Evolutionary conservation across 1,140 invertebrate species (phyloP).

Genomic region (Drosophila auraria): DNA sequence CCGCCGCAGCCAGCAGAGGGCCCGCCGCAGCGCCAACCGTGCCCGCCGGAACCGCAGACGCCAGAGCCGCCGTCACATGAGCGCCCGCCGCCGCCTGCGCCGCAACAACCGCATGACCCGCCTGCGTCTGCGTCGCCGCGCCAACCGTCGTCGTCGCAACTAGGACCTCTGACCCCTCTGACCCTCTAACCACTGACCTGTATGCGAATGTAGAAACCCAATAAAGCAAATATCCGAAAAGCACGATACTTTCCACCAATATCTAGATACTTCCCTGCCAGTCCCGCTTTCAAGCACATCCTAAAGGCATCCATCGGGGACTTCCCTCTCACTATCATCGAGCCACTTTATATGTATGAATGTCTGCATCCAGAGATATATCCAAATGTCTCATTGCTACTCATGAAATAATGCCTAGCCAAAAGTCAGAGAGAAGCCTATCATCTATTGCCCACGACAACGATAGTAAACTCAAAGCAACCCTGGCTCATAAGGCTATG

Average conservation of each 20-base stretch:
- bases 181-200: not conserved
- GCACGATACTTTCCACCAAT: not conserved
- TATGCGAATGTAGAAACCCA: conserved; percentile 3
- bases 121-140: conserved; percentile 27
- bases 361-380: no score
- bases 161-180: conserved; percentile 6
- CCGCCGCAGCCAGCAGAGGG: not conserved
- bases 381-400: no score
- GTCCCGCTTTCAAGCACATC: no score
- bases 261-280: not conserved
- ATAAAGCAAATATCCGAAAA: conserved; percentile 21
- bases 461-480: no score
- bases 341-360: no score
- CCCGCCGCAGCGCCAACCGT: not conserved
- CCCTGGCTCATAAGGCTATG: no score
- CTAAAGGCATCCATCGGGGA: no score
- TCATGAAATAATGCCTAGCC: no score
- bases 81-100: conserved; percentile 30
- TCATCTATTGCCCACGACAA: no score
- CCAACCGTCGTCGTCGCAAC: conserved; percentile 36
- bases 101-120: conserved; percentile 20
- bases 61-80: conserved; percentile 15
- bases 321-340: no score
- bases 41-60: not conserved
- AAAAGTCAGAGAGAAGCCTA: no score